Evolutionary conservation across 2,888 invertebrate species (phyloP), one percentile per base, ranked within the genome.

Genomic region (Aquatica leii): DNA sequence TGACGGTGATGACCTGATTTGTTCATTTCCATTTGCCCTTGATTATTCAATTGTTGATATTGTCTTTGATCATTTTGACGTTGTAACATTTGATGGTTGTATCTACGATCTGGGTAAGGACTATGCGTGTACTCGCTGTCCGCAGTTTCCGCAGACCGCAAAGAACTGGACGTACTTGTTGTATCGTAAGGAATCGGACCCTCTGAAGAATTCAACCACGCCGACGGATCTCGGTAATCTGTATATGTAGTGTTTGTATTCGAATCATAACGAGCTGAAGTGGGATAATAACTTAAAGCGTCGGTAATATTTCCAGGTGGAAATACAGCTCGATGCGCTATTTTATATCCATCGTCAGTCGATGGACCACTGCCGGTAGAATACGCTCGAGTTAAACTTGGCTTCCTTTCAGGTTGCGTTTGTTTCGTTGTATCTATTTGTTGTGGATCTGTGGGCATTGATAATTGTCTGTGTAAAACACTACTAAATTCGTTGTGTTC

Each of bases 201-300:
- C 54, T 79, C 77, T 4, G 72, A 68, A 65, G 73, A 74, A 64
- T 84, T 86, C 73, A 86, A 81, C 62, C 24, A 67, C 12, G 86
- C 84, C 21, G 84, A 79, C 66, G 86, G 86, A 72, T 89, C 89
- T 75, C 79, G 81, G 40, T 82, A 82, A 64, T 88, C 87, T 49
- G 85, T 83, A 48, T 81, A 79, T 15, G 87, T 86, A 52, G 86
- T 78, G 76, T 84, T 83, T 69, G 85, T 84, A 31, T 84, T 82
- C 2, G 76, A 71, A 52, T 88, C 88, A 70, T 88, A 87, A 67
- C 87, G 81, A 53, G 84, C 86, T 34, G 88, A 90, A 1, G 90
- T 90, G 1, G 93, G 93, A 79, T 94, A 94, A 73, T 92, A 94
- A 0, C 91, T 90, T 5, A 94, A 82, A 11, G 92, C 91, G 77